These are phyloP conservation scores for Scaeva pyrastri DNA, from an alignment of 2,888 invertebrate species.

Conservation along the genomic window DNA sequence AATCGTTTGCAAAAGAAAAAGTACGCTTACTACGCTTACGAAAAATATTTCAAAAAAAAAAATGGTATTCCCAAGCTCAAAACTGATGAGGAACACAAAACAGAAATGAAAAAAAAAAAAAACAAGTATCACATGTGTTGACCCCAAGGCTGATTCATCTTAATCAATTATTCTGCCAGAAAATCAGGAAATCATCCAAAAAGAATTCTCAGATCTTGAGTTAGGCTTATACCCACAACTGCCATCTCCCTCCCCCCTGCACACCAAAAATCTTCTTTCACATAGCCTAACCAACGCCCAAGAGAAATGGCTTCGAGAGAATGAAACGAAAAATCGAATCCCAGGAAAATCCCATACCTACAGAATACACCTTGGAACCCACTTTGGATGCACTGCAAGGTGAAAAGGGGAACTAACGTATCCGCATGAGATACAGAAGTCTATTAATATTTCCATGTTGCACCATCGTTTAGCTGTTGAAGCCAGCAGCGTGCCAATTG, in stretches of 20 bases:
- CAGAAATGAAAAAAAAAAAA: conserved; percentile 9
- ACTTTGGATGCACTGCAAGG: neutral
- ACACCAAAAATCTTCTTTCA: too few species aligned
- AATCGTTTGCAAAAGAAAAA: conserved; percentile 34
- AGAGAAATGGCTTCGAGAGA: conserved; percentile 31
- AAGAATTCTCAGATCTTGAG: conserved; percentile 39
- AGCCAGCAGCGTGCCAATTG: conserved; percentile 63
- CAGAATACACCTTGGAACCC: conserved; percentile 32
- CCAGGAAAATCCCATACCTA: conserved; percentile 50
- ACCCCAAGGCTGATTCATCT: conserved; percentile 84
- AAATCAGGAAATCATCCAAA: conserved; percentile 72
- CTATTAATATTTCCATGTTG: conserved; percentile 75
- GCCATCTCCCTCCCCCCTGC: neutral
- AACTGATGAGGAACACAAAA: conserved; percentile 7
- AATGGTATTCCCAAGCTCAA: conserved; percentile 40
- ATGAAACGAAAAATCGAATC: conserved; percentile 29
- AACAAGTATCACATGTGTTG: conserved; percentile 77
- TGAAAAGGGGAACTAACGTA: conserved; percentile 27
- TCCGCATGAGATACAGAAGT: conserved; percentile 70
- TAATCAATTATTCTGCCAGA: conserved; percentile 82
- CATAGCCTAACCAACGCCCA: conserved; percentile 15
- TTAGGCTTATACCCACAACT: neutral
- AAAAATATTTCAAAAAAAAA: conserved; percentile 32
- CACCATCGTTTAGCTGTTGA: conserved; percentile 71
- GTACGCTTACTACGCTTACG: too few species aligned